Conservation (phyloP, 2,113 vertebrate species). For the Coreoperca whiteheadi region DNA sequence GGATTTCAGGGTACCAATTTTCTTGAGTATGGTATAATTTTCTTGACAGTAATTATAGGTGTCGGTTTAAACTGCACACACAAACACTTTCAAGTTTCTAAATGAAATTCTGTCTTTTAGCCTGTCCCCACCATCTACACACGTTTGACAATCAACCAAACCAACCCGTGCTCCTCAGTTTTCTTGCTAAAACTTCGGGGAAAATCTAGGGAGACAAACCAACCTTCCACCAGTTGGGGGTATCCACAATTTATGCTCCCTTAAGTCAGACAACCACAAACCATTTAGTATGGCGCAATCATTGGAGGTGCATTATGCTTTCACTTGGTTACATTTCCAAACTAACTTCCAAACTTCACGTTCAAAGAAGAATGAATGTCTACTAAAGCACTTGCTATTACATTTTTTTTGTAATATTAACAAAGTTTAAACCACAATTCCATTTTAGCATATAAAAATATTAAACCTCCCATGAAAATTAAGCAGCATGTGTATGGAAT, state of each 20-base stretch:
- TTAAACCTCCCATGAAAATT: too few relatives aligned
- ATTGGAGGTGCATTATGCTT: too few relatives aligned
- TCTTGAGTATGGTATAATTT: not conserved
- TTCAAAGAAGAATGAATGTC: too few relatives aligned
- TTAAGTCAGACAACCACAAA: not conserved
- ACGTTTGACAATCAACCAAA: not conserved
- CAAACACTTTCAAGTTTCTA: not conserved
- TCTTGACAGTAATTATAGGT: conserved; percentile 29
- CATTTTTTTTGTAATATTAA: too few relatives aligned
- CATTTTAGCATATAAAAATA: too few relatives aligned
- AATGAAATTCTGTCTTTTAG: not conserved
- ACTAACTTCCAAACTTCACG: too few relatives aligned
- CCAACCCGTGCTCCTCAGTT: not conserved
- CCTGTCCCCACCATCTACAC: not conserved
- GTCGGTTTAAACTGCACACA: not conserved
- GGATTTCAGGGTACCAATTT: not conserved
- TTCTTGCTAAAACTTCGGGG: not conserved
- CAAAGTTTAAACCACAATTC: too few relatives aligned
- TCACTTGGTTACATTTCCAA: too few relatives aligned
- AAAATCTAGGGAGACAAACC: not conserved
- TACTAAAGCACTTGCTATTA: too few relatives aligned
- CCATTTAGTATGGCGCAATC: too few relatives aligned
- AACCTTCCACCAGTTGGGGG: not conserved
- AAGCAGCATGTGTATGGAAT: too few relatives aligned
- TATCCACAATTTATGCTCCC: not conserved